Conservation (phyloP, 1,140 invertebrate species). For the Portunus trituberculatus region DNA sequence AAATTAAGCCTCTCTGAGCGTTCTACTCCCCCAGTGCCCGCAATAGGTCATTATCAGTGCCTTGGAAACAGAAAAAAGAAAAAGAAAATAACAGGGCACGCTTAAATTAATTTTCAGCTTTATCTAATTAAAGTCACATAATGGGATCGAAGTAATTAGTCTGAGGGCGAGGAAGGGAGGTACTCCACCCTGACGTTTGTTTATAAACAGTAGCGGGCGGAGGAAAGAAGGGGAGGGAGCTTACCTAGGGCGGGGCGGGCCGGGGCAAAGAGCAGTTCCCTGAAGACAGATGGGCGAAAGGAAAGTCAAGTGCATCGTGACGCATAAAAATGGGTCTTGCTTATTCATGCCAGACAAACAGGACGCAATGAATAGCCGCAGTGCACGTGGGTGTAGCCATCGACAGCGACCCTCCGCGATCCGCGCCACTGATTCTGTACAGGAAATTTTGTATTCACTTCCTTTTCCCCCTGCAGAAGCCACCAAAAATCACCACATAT, state of each 20-base stretch:
- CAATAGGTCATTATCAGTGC: neutral
- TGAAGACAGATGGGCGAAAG: neutral
- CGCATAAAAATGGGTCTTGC: neutral
- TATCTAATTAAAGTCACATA: conserved; percentile 7
- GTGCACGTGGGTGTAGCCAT: neutral
- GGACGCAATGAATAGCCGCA: neutral
- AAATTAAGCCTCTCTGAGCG: neutral
- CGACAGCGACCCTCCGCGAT: neutral
- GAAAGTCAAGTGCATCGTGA: neutral
- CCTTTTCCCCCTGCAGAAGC: neutral
- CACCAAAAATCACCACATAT: neutral
- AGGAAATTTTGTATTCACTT: neutral
- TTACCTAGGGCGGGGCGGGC: neutral
- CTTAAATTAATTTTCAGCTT: conserved; percentile 15
- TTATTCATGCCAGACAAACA: neutral
- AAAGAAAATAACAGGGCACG: neutral
- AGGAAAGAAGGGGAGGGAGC: neutral
- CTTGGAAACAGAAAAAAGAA: neutral
- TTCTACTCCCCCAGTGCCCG: neutral
- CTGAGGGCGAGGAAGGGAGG: neutral
- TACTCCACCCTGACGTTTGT: neutral
- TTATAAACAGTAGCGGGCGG: neutral
- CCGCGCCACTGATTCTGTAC: neutral
- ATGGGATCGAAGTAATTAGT: neutral
- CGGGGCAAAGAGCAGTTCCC: neutral